Base-by-base conservation (phyloP, 2,113 vertebrate genomes). In the Paedocypris sp. region DNA sequence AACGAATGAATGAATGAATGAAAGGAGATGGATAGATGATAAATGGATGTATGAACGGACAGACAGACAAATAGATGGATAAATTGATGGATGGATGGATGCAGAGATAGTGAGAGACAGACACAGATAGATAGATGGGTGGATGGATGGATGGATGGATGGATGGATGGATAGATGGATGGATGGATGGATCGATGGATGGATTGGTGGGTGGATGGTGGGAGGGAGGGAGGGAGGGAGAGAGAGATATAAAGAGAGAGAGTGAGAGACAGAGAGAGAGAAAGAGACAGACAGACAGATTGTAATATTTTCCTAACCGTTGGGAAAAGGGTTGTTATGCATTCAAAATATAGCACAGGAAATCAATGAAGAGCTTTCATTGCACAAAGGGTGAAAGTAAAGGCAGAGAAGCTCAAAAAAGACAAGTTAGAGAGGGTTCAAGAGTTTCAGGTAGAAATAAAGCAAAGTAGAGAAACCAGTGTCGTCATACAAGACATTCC, bases 301-400 rank as follows among this genome's bases (percentile, higher is more conserved):
- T 62, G 75, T 57, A 26, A 20, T 36, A 63, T 46, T 66, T 47
- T 68, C 71, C 62, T 62, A 64, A 48, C 68, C 64, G 62, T 68
- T 62, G 33, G 74, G 66, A 73, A 59, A 62, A 67, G 68, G 54
- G 67, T 75, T 67, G 78, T 56, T 51, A 72, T 72, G 69, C 67
- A 62, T 69, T 76, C 66, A 52, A 49, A 70, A 82, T 60, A 82
- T 64, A 77, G 71, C 66, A 60, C 61, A 80, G 66, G 66, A 80
- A 66, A 77, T 80, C 81, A 82, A 82, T 79, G 78, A 73, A 79
- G 60, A 72, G 66, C 49, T 82, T 77, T 74, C 77, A 82, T 79
- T 78, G 77, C 76, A 76, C 74, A 69, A 62, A 78, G 69, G 59
- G 60, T 67, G 26, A 57, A 73, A 56, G 33, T 47, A 66, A 73